These are phyloP conservation scores for Leptothorax acervorum DNA, from an alignment of 2,888 invertebrate genomes.

Conservation along the genomic window DNA sequence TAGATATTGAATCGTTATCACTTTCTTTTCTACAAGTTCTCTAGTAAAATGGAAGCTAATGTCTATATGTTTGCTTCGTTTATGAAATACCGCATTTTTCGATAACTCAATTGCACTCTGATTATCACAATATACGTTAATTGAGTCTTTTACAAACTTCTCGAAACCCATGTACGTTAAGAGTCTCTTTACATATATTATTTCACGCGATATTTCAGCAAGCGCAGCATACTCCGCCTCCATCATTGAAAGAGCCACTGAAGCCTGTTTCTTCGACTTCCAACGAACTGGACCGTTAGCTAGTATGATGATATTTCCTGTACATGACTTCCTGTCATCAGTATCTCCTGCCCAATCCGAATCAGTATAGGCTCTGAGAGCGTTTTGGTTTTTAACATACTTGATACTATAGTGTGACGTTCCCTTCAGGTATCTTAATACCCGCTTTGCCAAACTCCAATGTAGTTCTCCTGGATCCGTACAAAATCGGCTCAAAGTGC, in stretches of 20 bases:
- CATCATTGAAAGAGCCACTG: slow-evolving; percentile 51
- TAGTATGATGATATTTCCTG: not conserved
- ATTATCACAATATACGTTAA: slow-evolving; percentile 54
- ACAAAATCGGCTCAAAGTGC: not conserved
- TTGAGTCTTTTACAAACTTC: slow-evolving; percentile 30
- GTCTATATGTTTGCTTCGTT: slow-evolving; percentile 65
- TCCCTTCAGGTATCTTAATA: not conserved
- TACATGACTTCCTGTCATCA: too few species aligned
- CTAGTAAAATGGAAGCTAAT: slow-evolving; percentile 58
- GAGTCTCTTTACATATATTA: slow-evolving; percentile 36
- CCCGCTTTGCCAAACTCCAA: not conserved
- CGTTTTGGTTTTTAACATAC: not conserved
- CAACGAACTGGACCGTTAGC: not conserved
- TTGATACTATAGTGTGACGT: not conserved
- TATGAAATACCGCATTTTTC: slow-evolving; percentile 58
- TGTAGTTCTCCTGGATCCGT: not conserved
- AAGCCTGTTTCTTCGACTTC: not conserved
- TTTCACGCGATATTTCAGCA: slow-evolving; percentile 51
- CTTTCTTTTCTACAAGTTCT: slow-evolving; percentile 55
- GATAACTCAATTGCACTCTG: slow-evolving; percentile 56
- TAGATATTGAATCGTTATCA: not conserved
- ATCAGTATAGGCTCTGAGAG: not conserved
- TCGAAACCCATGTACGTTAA: slow-evolving; percentile 53
- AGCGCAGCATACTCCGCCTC: slow-evolving; percentile 59
- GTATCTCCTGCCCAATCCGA: not conserved